Evolutionary conservation across 2,113 vertebrate species (phyloP), one percentile per base, ranked within the genome.

Genomic region (Puffinus mauretanicus): DNA sequence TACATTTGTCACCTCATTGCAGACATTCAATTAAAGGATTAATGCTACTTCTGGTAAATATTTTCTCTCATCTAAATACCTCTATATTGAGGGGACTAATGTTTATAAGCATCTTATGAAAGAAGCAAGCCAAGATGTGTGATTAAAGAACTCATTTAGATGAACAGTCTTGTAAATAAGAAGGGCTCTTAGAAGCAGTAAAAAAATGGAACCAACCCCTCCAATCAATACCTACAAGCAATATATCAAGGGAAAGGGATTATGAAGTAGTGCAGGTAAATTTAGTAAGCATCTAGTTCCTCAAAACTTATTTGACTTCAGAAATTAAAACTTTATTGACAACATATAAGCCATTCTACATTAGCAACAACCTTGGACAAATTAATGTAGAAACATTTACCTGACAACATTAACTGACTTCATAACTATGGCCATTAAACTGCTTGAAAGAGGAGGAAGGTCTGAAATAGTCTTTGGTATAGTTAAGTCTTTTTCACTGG

Each of bases 381-480:
- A 69, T 60, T 16, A 36, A 81, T 8, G 40, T 27, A 64, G 73
- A 72, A 89, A 66, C 4, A 9, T 91, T 97, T 98, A 99, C 99
- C 98, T 98, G 95, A 98, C 97, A 34, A 99, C 86, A 49, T 95
- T 83, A 1, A 97, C 92, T 10, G 98, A 98, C 76, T 98, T 99
- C 34, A 98, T 95, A 78, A 99, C 93, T 91, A 98, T 77, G 24
- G 97, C 91, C 71, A 99, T 97, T 52, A 99, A 96, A 85, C 96
- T 83, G 80, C 97, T 96, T 90, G 99, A 99, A 86, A 99, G 98
- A 27, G 98, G 98, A 12, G 99, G 99, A 92, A 99, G 98, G 57
- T 99, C 98, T 36, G 98, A 96, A 64, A 98, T 30, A 8, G 97
- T 92, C 91, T 98, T 98, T 11, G 98, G 98, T 13, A 96, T 55